Evolutionary conservation across 2,113 vertebrate genomes (phyloP).

Genomic region (Rhabdomys dilectus): DNA sequence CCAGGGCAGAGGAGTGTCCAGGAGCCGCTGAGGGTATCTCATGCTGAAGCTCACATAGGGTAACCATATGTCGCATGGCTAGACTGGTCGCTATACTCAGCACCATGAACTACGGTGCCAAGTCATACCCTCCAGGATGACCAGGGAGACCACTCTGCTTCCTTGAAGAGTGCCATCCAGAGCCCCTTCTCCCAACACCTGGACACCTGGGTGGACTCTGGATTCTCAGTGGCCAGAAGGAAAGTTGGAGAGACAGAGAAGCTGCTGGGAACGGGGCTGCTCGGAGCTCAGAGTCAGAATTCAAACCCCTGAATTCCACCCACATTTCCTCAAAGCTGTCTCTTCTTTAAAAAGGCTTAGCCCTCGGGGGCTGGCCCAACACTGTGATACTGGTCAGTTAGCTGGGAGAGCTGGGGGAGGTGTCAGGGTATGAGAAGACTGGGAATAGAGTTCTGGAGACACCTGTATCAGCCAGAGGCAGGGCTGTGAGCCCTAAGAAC

Average conservation of each 20-base stretch:
- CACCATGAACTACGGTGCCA: not conserved
- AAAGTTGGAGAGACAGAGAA: not conserved
- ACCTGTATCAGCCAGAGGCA: not conserved
- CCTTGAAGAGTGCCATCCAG: not conserved
- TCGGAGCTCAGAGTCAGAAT: not conserved
- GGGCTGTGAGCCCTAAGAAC: not conserved
- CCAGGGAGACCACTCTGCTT: not conserved
- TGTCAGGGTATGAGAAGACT: not conserved
- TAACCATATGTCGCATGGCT: not conserved
- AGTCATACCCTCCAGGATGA: not conserved
- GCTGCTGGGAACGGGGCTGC: not conserved
- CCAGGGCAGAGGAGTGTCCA: not conserved
- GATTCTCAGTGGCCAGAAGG: not conserved
- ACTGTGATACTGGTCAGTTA: not conserved
- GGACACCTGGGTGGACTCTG: not conserved
- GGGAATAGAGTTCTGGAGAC: not conserved
- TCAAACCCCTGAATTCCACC: not conserved
- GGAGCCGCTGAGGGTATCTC: not conserved
- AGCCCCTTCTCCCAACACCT: not conserved
- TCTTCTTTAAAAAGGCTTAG: not conserved
- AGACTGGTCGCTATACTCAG: not conserved
- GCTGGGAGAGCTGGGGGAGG: not conserved
- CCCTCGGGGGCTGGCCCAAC: not conserved
- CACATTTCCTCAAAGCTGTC: not conserved
- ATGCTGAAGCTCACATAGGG: not conserved